Evolutionary conservation across 2,797 vertebrate genomes (phyloP).

Genomic region (Selene dorsalis): DNA sequence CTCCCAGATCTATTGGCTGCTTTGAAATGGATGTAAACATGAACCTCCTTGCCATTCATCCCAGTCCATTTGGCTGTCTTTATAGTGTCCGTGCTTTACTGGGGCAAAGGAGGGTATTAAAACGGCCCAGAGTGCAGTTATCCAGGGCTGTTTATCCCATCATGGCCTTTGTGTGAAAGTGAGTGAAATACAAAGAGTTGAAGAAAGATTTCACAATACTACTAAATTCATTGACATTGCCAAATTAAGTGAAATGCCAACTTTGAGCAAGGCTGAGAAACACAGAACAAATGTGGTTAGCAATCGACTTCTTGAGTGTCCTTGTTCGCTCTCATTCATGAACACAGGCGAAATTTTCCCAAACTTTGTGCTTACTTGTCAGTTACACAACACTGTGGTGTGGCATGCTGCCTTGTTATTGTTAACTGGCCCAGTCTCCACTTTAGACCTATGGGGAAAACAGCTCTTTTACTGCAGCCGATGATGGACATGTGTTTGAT

Average conservation of each 20-base stretch:
- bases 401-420: slow-evolving; percentile 75
- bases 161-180: slow-evolving; percentile 35
- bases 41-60: slow-evolving; percentile 48
- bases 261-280: slow-evolving; percentile 40
- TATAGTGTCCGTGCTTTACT: slow-evolving; percentile 49
- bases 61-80: slow-evolving; percentile 58
- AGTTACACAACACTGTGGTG: slow-evolving; percentile 78
- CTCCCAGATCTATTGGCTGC: slow-evolving; percentile 72
- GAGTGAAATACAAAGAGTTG: slow-evolving; percentile 41
- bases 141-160: slow-evolving; percentile 48
- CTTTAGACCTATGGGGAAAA: slow-evolving; percentile 53
- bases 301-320: slow-evolving; percentile 49
- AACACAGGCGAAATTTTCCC: slow-evolving; percentile 52
- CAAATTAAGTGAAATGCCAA: slow-evolving; percentile 55
- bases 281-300: slow-evolving; percentile 68
- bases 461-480: slow-evolving; percentile 41
- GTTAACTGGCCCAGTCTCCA: slow-evolving; percentile 58
- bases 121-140: slow-evolving; percentile 34
- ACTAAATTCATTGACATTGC: slow-evolving; percentile 51
- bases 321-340: slow-evolving; percentile 66
- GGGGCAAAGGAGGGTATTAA: slow-evolving; percentile 46
- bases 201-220: slow-evolving; percentile 63
- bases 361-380: slow-evolving; percentile 61
- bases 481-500: slow-evolving; percentile 64
- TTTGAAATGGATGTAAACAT: slow-evolving; percentile 76